Percentiles rank a stretch among this genome's conserved stretches.
Evolutionary conservation across 1,140 invertebrate genomes (phyloP).

Genomic region (Apis dorsata): DNA sequence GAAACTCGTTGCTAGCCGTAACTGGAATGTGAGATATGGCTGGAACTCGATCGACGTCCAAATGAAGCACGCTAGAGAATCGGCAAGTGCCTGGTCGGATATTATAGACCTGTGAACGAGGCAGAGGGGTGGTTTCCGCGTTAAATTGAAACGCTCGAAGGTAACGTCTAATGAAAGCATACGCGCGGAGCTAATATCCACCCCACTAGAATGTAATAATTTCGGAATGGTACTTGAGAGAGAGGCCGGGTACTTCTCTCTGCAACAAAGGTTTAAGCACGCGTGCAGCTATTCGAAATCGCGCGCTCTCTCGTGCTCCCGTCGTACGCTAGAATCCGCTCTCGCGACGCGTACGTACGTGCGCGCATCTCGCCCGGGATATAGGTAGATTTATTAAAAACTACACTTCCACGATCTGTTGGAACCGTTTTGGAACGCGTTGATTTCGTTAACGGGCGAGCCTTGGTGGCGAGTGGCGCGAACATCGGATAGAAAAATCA

Average conservation of each 20-base stretch:
- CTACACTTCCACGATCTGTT: constrained; percentile 10
- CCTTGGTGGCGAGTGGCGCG: not conserved
- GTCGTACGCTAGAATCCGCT: constrained; percentile 42
- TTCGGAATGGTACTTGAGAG: constrained; percentile 76
- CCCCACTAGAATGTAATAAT: constrained; percentile 79
- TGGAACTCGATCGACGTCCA: constrained; percentile 72
- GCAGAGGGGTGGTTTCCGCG: constrained; percentile 69
- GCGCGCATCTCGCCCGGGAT: not conserved
- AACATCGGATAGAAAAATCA: constrained; percentile 26
- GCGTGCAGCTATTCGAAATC: constrained; percentile 61
- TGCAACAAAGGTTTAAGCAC: constrained; percentile 71
- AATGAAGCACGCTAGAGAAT: constrained; percentile 76
- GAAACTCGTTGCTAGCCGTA: constrained; percentile 64
- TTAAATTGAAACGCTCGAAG: constrained; percentile 78
- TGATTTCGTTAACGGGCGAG: constrained; percentile 24
- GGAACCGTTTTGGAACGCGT: not conserved
- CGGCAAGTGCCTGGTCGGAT: constrained; percentile 72
- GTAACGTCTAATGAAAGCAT: constrained; percentile 80
- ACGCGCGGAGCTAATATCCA: constrained; percentile 75
- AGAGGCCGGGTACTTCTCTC: constrained; percentile 57
- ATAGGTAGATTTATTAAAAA: constrained; percentile 55
- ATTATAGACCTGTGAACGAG: constrained; percentile 76
- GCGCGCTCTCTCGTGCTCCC: constrained; percentile 8
- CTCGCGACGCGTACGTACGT: not conserved
- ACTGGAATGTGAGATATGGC: constrained; percentile 76